A percentile compares a stretch with the other conserved stretches of the same genome.
Evolutionary conservation across 2,113 vertebrate species (phyloP).

Genomic region (Chloropsis cyanopogon): DNA sequence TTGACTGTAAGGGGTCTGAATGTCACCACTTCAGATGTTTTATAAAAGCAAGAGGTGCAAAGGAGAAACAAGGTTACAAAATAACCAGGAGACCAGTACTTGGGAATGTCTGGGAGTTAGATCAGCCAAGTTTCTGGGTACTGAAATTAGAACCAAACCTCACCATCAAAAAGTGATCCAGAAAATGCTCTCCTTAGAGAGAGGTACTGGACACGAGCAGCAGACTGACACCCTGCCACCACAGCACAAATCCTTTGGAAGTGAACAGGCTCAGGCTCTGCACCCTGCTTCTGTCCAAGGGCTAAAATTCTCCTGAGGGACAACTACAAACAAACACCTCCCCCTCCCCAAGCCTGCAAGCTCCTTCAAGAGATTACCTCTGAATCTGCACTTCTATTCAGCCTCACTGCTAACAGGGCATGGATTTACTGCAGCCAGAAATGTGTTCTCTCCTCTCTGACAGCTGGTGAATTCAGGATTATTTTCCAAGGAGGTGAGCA

Average conservation of each 20-base stretch:
- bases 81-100: background rate
- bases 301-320: background rate
- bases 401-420: background rate
- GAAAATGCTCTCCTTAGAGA: fast-evolving
- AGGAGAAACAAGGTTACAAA: background rate
- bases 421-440: background rate
- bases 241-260: background rate
- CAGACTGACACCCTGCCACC: background rate
- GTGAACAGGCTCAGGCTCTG: background rate
- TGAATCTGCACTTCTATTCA: background rate
- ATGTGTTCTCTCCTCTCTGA: background rate
- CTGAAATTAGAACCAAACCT: background rate
- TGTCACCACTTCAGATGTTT: background rate
- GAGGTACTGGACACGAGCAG: background rate
- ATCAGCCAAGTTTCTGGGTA: background rate
- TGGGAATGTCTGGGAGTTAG: background rate
- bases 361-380: background rate
- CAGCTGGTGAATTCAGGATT: background rate
- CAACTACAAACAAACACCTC: background rate
- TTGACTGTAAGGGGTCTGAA: background rate
- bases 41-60: background rate
- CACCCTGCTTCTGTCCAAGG: background rate
- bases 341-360: background rate
- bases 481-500: constrained; percentile 6
- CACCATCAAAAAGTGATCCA: background rate